Evolutionary conservation across 2,888 invertebrate genomes (phyloP).

Genomic region (Sympetrum striolatum): DNA sequence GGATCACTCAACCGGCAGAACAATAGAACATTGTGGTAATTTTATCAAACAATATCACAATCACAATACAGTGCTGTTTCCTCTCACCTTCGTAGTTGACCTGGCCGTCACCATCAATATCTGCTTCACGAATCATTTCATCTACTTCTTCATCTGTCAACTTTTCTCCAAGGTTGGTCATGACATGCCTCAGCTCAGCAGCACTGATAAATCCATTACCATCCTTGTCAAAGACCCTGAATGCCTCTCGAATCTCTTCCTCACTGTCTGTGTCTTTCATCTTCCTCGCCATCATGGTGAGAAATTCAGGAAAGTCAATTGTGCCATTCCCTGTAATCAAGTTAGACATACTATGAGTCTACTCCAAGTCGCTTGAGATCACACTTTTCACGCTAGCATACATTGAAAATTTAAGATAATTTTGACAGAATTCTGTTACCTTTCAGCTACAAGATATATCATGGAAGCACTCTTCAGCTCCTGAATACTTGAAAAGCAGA

Average conservation of each 20-base stretch:
- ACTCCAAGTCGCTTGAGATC: neutral
- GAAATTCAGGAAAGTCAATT: constrained; percentile 99
- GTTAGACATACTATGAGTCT: neutral
- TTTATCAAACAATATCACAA: too few relatives aligned
- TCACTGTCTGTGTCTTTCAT: constrained; percentile 99
- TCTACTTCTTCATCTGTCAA: constrained; percentile 99
- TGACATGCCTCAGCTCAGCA: constrained; percentile 97
- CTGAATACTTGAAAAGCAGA: too few relatives aligned
- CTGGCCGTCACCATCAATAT: constrained; percentile 99
- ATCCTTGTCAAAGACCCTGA: constrained; percentile 99
- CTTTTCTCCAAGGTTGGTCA: constrained; percentile 99
- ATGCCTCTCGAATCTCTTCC: constrained; percentile 98
- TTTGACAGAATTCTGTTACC: too few relatives aligned
- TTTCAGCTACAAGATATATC: too few relatives aligned
- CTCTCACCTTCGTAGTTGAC: constrained; percentile 92
- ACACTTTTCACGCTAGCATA: neutral
- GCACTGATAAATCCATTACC: constrained; percentile 99
- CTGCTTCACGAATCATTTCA: constrained; percentile 99
- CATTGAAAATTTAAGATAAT: too few relatives aligned
- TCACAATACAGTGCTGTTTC: neutral
- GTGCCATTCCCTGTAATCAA: constrained; percentile 91
- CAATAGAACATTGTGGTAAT: too few relatives aligned
- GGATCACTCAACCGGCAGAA: neutral
- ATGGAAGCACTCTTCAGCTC: too few relatives aligned
- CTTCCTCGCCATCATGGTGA: constrained; percentile 99